Evolutionary conservation across 2,113 vertebrate genomes (phyloP).

Genomic region (Prionailurus viverrinus): DNA sequence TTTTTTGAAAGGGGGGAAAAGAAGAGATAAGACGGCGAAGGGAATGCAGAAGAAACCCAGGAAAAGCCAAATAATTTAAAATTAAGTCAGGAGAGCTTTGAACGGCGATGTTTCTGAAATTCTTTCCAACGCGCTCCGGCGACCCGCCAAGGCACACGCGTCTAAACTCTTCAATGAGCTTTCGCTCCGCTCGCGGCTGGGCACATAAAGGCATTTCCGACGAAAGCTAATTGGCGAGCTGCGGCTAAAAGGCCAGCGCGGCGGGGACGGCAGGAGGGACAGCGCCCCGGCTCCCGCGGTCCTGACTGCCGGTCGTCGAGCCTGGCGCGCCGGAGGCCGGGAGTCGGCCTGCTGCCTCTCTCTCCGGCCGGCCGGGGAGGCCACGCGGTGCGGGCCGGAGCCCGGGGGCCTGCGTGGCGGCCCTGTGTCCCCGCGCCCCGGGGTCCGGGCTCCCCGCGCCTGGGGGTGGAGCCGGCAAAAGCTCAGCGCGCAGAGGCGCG

Average conservation of each 20-base stretch:
- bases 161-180: not conserved
- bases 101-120: not conserved
- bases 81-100: not conserved
- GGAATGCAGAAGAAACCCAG: not conserved
- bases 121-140: not conserved
- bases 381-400: not conserved
- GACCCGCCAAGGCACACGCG: fast-evolving
- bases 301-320: fast-evolving
- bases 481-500: fast-evolving
- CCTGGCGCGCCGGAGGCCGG: not conserved
- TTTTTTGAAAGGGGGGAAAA: fast-evolving
- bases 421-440: fast-evolving
- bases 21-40: not conserved
- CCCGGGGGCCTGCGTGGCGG: fast-evolving
- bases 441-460: fast-evolving
- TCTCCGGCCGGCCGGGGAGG: not conserved
- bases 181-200: not conserved
- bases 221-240: slow-evolving; percentile 18
- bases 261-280: not conserved
- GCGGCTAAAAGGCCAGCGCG: not conserved
- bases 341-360: not conserved
- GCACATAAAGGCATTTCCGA: slow-evolving; percentile 43
- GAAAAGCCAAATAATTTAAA: not conserved
- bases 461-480: not conserved
- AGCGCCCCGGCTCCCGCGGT: not conserved